phyloP scores from a whole-genome alignment of 2,797 vertebrate genomes.

The Macroramphosus scolopax region DNA sequence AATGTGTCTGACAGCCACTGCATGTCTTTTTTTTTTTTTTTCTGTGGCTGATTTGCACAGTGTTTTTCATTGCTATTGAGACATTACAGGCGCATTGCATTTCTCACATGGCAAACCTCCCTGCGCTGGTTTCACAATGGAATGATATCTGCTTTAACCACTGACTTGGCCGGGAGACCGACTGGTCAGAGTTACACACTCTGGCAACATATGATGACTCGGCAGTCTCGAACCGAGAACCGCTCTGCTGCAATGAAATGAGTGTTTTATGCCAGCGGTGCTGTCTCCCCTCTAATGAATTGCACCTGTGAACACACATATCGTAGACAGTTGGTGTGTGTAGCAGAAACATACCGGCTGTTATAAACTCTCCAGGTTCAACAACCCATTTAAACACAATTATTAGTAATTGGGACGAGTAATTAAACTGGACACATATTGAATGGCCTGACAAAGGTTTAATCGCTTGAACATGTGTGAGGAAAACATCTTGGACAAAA shows the following conservation, averaged over 20 bases:
- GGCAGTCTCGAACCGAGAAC: not conserved
- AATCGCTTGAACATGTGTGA: conserved; percentile 15
- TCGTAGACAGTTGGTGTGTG: not conserved
- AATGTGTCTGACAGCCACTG: conserved; percentile 1
- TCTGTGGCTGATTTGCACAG: not conserved
- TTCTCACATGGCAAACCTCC: conserved; percentile 5
- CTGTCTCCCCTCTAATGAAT: conserved; percentile 1
- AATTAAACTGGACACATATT: conserved; percentile 18
- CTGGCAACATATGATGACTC: conserved; percentile 8
- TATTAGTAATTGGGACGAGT: conserved; percentile 20
- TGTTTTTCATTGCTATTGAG: conserved; percentile 4
- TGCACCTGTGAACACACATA: conserved; percentile 14
- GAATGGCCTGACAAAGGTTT: conserved; percentile 4
- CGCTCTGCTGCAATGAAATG: conserved; percentile 5
- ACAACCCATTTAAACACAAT: conserved; percentile 15
- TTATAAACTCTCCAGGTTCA: conserved; percentile 13
- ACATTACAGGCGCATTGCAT: conserved; percentile 4
- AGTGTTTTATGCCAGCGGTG: conserved; percentile 3
- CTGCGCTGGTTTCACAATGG: conserved; percentile 7
- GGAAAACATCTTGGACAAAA: conserved; percentile 15
- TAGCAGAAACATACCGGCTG: conserved; percentile 6
- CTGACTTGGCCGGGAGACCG: conserved; percentile 9
- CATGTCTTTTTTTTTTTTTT: not conserved
- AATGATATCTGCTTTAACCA: conserved; percentile 16
- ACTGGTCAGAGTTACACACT: conserved; percentile 9